Evolutionary conservation across 2,888 invertebrate genomes (phyloP), one percentile per base, ranked within the genome.

Genomic region (Drosophila cognata): DNA sequence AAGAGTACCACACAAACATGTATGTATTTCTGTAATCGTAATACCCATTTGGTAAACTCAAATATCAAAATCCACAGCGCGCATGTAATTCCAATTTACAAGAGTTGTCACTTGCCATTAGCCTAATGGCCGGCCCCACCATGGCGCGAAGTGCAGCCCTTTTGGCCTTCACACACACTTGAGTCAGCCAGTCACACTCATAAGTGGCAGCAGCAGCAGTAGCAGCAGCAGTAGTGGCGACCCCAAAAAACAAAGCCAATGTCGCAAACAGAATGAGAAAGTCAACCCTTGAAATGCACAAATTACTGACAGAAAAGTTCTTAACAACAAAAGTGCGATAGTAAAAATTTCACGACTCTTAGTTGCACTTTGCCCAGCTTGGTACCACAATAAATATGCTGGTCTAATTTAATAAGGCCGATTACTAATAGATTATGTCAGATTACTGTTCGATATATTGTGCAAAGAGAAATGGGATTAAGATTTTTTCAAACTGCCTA

Each of bases 41-140:
- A 11, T 21, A 50, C 29, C 51, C 51, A 35, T 35, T 43, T n/a
- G 16, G 16, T 31, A 33, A 36, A 55, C 56, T 48, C 16, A 63
- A 41, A 57, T 67, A 72, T 48, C 51, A 21, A 35, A 48, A 31
- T 35, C 64, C 58, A 38, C 64, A 72, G 59, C 46, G 51, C 50
- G 38, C 38, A 52, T 74, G 69, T 72, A 77, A 71, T 79, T 79
- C 48, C 68, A 69, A 66, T 76, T 77, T 77, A 60, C 52, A 43
- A 63, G 72, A 75, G 36, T 75, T 71, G 71, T 63, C 63, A 59
- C 53, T 63, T 58, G 68, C 81, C 68, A 79, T 72, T 80, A 75
- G 76, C 43, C 67, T 78, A 78, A 78, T 78, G 76, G 80, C 31
- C 58, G 53, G 62, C 52, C 55, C 70, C 70, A 35, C 38, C 62